These are phyloP conservation scores for Taurulus bubalis DNA, from an alignment of 2,113 vertebrate species.

Conservation along the genomic window DNA sequence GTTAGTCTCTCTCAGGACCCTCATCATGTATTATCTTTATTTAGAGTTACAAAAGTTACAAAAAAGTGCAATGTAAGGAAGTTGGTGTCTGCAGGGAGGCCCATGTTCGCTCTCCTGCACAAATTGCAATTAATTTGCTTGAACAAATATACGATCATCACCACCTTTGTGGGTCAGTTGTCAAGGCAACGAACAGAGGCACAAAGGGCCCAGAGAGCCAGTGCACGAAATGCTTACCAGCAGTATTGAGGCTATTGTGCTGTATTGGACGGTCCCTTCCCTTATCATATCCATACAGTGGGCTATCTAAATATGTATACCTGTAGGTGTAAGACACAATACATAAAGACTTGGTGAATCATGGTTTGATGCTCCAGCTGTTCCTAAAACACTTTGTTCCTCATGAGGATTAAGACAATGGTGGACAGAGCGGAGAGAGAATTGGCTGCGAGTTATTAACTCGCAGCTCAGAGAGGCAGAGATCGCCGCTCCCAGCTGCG, in stretches of 20 bases:
- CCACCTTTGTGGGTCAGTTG: constrained; percentile 1
- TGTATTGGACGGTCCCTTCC: not conserved
- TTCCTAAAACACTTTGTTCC: constrained; percentile 42
- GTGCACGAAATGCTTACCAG: no score
- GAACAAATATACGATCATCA: not conserved
- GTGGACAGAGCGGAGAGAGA: constrained; percentile 49
- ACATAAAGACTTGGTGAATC: constrained; percentile 20
- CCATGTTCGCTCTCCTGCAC: not conserved
- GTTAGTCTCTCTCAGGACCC: not conserved
- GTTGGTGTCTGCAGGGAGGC: not conserved
- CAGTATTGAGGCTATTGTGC: not conserved
- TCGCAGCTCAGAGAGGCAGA: constrained; percentile 56
- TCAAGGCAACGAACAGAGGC: not conserved
- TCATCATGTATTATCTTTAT: no score
- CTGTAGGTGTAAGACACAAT: not conserved
- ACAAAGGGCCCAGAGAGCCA: not conserved
- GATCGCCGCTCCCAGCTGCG: constrained; percentile 52
- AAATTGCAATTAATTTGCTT: not conserved
- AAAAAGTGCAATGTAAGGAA: not conserved
- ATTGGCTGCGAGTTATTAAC: constrained; percentile 55
- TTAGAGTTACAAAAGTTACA: no score
- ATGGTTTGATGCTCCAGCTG: not conserved
- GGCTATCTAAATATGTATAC: not conserved
- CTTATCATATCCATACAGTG: not conserved
- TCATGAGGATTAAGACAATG: constrained; percentile 57